Evolutionary conservation across 2,888 invertebrate species (phyloP), one percentile per base, ranked within the genome.

Genomic region (Didymodactylos carnosus): DNA sequence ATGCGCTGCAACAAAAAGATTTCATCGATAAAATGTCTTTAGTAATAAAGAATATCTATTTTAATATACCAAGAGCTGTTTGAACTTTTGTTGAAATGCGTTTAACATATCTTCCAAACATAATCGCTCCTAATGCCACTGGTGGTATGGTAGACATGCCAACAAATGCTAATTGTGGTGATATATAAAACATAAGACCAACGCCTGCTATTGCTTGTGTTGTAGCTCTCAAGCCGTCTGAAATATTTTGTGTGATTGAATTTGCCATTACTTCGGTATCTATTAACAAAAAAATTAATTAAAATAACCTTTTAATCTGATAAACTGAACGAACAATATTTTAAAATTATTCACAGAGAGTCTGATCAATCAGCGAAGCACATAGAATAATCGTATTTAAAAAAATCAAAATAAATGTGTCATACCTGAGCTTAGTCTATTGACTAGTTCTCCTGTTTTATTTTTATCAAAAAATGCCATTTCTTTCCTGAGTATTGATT

Each of bases 171-270:
- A 97, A 83, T 77, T 92, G 88, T 0, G 92, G 89, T 0, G 94
- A 95, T 81, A 93, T 91, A 83, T 91, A 94, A 78, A 94, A 87
- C 95, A 95, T 95, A 91, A 97, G 93, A 39, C 90, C 89, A 46
- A 92, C 88, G 0, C 94, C 93, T 62, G 90, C 91, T 39, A 88
- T 83, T 13, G 91, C 90, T 88, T 93, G 92, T 76, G 92, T 88
- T 4, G 88, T 81, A 0, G 94, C 91, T 70, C 97, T 85, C 29
- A 95, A 83, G 0, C 97, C 97, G 85, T 97, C 95, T 3, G 94
- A 93, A 75, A 97, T 87, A 84, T 97, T 97, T 81, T 89, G 89
- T 73, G 94, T 94, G 1, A 97, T 86, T 46, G 94, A 90, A 76
- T 91, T 88, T 10, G 94, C 93, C 10, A 97, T 92, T 23, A 94